A percentile compares a stretch with the other conserved stretches of the same genome.
Conservation (phyloP, 2,888 invertebrate species). For the Ormyrus pomaceus region DNA sequence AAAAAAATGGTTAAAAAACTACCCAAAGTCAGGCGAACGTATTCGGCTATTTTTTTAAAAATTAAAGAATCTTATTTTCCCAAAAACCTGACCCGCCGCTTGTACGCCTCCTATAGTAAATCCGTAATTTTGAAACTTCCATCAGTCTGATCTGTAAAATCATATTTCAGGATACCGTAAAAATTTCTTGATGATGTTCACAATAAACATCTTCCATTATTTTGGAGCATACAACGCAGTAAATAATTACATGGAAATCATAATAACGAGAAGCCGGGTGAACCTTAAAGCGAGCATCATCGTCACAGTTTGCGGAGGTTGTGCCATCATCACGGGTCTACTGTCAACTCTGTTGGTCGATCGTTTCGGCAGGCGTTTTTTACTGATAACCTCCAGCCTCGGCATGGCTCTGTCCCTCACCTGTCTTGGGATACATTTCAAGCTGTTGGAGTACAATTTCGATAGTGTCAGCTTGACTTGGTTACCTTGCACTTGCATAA, state of each 20-base stretch:
- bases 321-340: constrained; percentile 76
- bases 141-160: no score
- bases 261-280: constrained; percentile 71
- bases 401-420: constrained; percentile 68
- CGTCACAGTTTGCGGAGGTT: constrained; percentile 77
- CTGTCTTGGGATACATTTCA: constrained; percentile 67
- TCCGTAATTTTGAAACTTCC: no score
- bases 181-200: constrained; percentile 73
- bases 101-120: no score
- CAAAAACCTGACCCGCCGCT: no score
- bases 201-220: constrained; percentile 78
- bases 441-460: constrained; percentile 56
- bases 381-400: constrained; percentile 75
- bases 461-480: constrained; percentile 60
- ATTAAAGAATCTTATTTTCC: no score
- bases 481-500: constrained; percentile 66
- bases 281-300: constrained; percentile 71
- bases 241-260: constrained; percentile 74
- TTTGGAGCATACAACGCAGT: constrained; percentile 75
- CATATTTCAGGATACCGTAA: constrained; percentile 69
- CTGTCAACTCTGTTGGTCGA: constrained; percentile 76
- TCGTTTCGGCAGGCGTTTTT: constrained; percentile 75
- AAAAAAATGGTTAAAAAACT: no score
- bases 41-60: no score
- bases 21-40: no score